Evolutionary conservation across 2,113 vertebrate species (phyloP).

Genomic region (Petromus typicus): DNA sequence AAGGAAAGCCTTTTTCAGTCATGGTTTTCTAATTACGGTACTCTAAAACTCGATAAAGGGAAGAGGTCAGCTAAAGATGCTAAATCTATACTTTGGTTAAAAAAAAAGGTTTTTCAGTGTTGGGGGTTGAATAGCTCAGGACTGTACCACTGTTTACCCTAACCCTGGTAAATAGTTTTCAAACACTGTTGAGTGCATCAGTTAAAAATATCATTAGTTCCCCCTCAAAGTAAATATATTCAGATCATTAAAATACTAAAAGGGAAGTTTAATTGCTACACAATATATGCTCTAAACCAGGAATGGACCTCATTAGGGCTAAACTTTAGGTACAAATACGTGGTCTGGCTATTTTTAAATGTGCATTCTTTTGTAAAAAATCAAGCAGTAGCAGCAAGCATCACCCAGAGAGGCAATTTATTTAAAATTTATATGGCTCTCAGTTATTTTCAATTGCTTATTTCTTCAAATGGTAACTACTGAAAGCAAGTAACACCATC

Average conservation of each 20-base stretch:
- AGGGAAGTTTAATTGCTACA: background rate
- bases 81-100: background rate
- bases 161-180: background rate
- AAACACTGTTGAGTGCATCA: background rate
- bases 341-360: background rate
- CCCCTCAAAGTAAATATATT: background rate
- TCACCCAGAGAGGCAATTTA: background rate
- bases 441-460: constrained; percentile 34
- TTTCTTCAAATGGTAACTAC: background rate
- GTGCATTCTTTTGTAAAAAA: background rate
- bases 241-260: background rate
- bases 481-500: background rate
- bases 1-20: constrained; percentile 15
- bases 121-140: background rate
- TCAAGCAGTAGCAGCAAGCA: background rate
- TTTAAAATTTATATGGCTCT: background rate
- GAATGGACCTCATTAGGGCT: background rate
- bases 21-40: background rate
- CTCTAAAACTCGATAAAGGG: background rate
- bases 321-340: background rate
- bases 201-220: background rate
- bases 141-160: background rate
- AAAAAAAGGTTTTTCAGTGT: background rate
- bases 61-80: background rate
- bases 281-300: background rate